Evolutionary conservation across 2,888 invertebrate species (phyloP), one percentile per base, ranked within the genome.

Genomic region (Cylloceria caligata): DNA sequence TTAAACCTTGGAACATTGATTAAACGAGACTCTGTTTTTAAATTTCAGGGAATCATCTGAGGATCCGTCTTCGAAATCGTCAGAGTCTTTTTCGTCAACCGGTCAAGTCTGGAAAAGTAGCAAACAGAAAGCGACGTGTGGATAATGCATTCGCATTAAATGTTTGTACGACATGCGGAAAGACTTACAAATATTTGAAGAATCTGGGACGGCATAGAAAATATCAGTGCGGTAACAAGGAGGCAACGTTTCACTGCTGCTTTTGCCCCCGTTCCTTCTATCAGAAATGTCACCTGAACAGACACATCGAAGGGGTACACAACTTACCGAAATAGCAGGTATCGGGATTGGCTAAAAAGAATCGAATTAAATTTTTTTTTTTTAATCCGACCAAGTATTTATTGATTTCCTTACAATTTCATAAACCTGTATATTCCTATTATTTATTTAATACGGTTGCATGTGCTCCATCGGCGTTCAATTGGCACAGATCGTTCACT

Each of bases 201-300:
- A 86, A 84, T 71, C 81, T 90, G 36, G 81, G 81, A 47, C 86
- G 88, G 78, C 88, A 87, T 55, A 69, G 47, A 5, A 85, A 84
- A 36, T 81, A 81, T 52, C 86, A 87, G 52, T 89, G 88, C 68
- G 85, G 86, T 65, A 47, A 47, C 77, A 92, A 92, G 74, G 91
- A 90, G 42, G 93, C 92, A 73, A 89, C 86, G 79, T 93, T 91
- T 79, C 79, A 88, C 0, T 93, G 94, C 84, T 84, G 87, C 34
- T 78, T 88, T 6, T 94, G 94, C 84, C 87, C 90, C 1, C 90
- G 88, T 60, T 90, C 91, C 75, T 94, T 93, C 81, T 93, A 93
- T 75, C 93, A 93, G 77, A 89, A 92, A 81, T 92, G 92, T 82
- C 92, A 93, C 76, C 86, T 93, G 84, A 89, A 87, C 19, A 91